phyloP scores from a whole-genome alignment of 2,113 vertebrate genomes.

The Tetrao urogallus region DNA sequence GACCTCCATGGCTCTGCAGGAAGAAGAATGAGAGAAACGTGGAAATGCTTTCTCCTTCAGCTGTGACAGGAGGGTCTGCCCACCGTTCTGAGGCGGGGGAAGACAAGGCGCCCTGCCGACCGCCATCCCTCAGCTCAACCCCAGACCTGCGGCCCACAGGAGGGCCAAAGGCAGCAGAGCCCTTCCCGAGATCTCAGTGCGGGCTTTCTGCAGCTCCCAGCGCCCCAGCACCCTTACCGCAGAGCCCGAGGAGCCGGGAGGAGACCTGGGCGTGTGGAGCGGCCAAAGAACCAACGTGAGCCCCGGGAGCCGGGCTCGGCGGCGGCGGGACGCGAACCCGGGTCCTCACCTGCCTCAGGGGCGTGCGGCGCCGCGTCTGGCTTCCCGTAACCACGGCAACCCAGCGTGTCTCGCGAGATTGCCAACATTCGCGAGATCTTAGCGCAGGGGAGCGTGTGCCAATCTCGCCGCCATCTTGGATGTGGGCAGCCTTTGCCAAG shows the following conservation, averaged over 20 bases:
- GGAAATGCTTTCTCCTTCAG: background rate
- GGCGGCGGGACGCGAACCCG: background rate
- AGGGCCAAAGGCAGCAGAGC: rapidly evolving
- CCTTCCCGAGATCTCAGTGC: background rate
- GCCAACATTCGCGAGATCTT: background rate
- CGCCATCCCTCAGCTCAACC: background rate
- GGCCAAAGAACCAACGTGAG: background rate
- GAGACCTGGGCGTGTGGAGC: background rate
- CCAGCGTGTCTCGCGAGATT: rapidly evolving
- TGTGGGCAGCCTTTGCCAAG: background rate
- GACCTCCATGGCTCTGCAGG: slow-evolving; percentile 8
- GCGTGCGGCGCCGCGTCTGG: background rate
- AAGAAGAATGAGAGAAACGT: background rate
- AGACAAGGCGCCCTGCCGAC: too few relatives aligned
- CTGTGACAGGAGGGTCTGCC: background rate
- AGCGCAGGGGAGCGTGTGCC: rapidly evolving
- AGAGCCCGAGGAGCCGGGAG: background rate
- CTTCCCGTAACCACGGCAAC: slow-evolving; percentile 35
- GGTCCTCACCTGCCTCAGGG: rapidly evolving
- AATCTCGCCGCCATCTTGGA: background rate
- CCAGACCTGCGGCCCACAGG: background rate
- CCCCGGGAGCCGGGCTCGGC: rapidly evolving
- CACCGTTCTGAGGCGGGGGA: too few relatives aligned
- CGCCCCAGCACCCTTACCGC: background rate
- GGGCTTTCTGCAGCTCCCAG: background rate